A percentile compares a stretch with the other conserved stretches of the same genome.
These are phyloP conservation scores for Amphipyra tragopoginis DNA, from an alignment of 2,888 invertebrate genomes.

Conservation along the genomic window DNA sequence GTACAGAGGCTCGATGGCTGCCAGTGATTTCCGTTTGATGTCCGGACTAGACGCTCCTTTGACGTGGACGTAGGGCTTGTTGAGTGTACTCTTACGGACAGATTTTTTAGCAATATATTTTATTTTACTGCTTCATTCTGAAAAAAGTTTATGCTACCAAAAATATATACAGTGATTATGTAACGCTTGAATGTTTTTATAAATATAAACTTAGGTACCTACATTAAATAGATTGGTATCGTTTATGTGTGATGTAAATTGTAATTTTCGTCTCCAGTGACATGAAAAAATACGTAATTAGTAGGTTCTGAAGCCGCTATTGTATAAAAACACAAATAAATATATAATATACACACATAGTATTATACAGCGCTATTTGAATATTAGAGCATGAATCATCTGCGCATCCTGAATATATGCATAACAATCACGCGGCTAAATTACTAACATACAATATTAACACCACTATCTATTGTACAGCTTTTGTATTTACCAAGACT, in stretches of 20 bases:
- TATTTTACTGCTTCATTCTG: conserved; percentile 4
- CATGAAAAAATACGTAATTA: too few species aligned
- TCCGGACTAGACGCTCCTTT: conserved; percentile 7
- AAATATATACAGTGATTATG: too few species aligned
- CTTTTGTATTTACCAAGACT: not conserved
- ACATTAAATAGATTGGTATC: too few species aligned
- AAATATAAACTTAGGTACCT: too few species aligned
- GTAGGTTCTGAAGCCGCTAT: too few species aligned
- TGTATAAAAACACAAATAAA: not conserved
- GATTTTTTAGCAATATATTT: conserved; percentile 6
- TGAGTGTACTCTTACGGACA: conserved; percentile 6
- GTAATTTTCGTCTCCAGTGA: too few species aligned
- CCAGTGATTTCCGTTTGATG: conserved; percentile 45
- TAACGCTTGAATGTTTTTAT: too few species aligned
- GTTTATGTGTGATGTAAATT: too few species aligned
- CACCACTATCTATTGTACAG: not conserved
- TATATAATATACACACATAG: not conserved
- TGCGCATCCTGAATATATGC: conserved; percentile 23
- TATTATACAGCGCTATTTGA: conserved; percentile 5
- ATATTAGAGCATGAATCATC: conserved; percentile 18
- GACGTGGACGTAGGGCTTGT: conserved; percentile 9
- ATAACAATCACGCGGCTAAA: conserved; percentile 14
- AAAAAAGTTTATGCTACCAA: not conserved
- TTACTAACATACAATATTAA: conserved; percentile 3
- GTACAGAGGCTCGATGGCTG: conserved; percentile 24